phyloP scores from a whole-genome alignment of 1,140 invertebrate genomes.

The Grapholita molesta region DNA sequence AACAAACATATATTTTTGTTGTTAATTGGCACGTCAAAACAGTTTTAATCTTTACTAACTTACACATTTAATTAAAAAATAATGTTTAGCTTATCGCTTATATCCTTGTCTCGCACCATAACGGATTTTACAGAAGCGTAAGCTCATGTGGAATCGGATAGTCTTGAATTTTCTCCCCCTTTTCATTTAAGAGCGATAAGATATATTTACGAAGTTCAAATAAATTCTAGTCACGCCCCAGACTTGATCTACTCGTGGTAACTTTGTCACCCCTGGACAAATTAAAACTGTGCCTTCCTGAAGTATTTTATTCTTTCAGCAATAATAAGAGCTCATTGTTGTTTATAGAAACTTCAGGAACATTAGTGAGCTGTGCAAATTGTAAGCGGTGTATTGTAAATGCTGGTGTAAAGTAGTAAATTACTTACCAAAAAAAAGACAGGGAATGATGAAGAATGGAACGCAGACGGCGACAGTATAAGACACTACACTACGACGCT shows the following conservation, averaged over 20 bases:
- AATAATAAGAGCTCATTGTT: neutral
- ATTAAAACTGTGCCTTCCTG: neutral
- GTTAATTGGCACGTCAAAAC: no score
- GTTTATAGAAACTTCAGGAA: no score
- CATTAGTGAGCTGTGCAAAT: no score
- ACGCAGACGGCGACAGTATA: no score
- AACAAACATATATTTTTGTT: no score
- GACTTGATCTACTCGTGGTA: neutral
- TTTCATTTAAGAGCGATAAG: constrained; percentile 8
- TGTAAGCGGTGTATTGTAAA: no score
- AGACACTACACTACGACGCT: no score
- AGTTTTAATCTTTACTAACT: no score
- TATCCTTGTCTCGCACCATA: neutral
- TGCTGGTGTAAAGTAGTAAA: no score
- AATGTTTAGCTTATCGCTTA: neutral
- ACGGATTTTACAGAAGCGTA: neutral
- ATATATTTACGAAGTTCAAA: neutral
- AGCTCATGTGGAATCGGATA: constrained; percentile 8
- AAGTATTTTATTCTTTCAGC: neutral
- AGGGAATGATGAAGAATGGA: no score
- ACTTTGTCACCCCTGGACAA: neutral
- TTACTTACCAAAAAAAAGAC: no score
- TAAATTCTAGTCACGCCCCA: neutral
- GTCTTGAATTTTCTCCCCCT: constrained; percentile 14
- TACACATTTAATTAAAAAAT: no score